Evolutionary conservation across 1,140 invertebrate genomes (phyloP).

Genomic region (Radopholus similis): DNA sequence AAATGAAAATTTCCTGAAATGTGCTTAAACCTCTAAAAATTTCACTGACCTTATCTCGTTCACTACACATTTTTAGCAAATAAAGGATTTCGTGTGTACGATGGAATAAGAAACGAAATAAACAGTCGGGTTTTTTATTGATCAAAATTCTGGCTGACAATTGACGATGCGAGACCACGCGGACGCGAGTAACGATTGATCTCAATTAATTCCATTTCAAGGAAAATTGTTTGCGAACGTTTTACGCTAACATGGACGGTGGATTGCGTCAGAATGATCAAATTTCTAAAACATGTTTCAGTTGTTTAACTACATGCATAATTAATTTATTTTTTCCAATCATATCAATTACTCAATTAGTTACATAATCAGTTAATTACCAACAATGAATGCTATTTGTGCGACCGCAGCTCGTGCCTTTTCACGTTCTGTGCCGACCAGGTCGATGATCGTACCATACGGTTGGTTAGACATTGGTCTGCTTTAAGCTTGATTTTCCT

Average conservation of each 20-base stretch:
- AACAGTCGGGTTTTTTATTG: no score
- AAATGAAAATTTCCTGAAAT: not conserved
- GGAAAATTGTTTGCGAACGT: no score
- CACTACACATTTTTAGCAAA: not conserved
- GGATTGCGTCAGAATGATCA: no score
- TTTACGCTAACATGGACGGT: no score
- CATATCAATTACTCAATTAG: not conserved
- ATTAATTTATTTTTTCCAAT: not conserved
- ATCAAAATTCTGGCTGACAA: no score
- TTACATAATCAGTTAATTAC: not conserved
- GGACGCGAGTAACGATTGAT: no score
- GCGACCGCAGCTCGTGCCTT: not conserved
- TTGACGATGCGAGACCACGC: no score
- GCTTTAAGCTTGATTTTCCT: slow-evolving; percentile 18
- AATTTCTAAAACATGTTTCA: no score
- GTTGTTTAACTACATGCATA: no score
- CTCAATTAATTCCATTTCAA: no score
- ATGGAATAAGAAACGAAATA: no score
- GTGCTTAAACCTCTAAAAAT: not conserved
- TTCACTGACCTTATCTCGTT: not conserved
- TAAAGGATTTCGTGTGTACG: no score
- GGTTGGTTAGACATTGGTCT: not conserved
- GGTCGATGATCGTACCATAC: not conserved
- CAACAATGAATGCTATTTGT: not conserved
- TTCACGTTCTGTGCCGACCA: not conserved